Evolutionary conservation across 2,888 invertebrate genomes (phyloP), one percentile per base, ranked within the genome.

Genomic region (Zygogramma bicolorata): DNA sequence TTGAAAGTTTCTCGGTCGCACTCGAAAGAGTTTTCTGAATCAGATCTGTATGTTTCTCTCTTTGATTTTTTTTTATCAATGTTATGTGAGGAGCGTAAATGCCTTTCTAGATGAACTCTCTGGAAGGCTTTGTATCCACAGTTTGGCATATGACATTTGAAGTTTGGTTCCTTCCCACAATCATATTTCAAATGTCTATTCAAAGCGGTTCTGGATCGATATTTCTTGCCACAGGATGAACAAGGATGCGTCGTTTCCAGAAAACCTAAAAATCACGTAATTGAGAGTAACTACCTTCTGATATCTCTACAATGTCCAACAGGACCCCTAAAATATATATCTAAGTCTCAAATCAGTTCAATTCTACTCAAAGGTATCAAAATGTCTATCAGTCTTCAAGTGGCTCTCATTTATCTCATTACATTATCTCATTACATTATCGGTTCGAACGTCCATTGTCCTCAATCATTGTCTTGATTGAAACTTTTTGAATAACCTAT

Each of bases 151-250:
- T 63, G 68, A 57, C 80, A 80, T 59, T 70, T 70, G 40, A 77
- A 78, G 2, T 29, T 49, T 22, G 78, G 76, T 61, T 78, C 76
- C 31, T 74, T 76, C 46, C 92, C 92, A 80, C 92, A 92, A 81
- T 92, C 92, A 81, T 91, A 92, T 61, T 90, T 91, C 65, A 91
- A 87, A 83, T 94, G 94, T 81, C 93, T 90, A 82, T 92, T 90
- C 80, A 94, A 90, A 25, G 93, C 92, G 80, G 92, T 92, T 86
- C 92, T 92, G 87, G 93, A 93, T 77, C 91, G 90, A 65, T 80
- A 80, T 1, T 49, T 25, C 61, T 76, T 77, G 20, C 65, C 65
- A 34, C 80, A 80, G 7, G 49, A 49, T 0, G 31, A 2, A 62
- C 79, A 79, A 15, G 22, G 1, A 60, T n/a, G 49, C 1, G 13